phyloP scores from a whole-genome alignment of 1,140 invertebrate species.

The Drosophila simulans region DNA sequence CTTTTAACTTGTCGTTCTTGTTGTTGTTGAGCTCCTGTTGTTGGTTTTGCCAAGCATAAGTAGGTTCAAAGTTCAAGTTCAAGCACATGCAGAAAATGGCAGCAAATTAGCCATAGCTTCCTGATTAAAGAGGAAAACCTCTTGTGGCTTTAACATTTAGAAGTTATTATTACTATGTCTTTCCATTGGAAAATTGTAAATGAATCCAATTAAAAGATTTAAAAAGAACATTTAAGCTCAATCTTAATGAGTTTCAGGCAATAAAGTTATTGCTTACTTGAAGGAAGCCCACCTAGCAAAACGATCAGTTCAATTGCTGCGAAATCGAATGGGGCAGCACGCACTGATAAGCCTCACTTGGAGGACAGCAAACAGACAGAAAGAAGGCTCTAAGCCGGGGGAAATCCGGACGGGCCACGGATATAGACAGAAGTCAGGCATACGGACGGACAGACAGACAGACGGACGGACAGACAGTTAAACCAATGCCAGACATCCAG shows the following conservation, averaged over 20 bases:
- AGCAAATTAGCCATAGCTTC: not conserved
- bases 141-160: not conserved
- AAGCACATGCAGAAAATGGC: conserved; percentile 13
- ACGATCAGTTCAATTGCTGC: conserved; percentile 28
- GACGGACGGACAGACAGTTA: conserved; percentile 17
- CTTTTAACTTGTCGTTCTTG: conserved; percentile 8
- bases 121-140: not conserved
- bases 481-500: conserved; percentile 65
- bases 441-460: conserved; percentile 5
- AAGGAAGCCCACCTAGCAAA: not conserved
- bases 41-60: conserved; percentile 27
- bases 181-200: not conserved
- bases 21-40: not conserved
- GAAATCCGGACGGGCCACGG: not conserved
- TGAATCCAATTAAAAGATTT: too few species aligned
- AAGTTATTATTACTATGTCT: not conserved
- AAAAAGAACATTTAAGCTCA: too few species aligned
- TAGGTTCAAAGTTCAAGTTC: conserved; percentile 56
- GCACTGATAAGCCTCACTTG: conserved; percentile 28
- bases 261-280: not conserved
- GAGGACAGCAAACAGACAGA: conserved; percentile 13
- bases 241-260: not conserved
- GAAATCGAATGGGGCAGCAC: conserved; percentile 27
- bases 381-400: not conserved
- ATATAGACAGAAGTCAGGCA: conserved; percentile 33